Evolutionary conservation across 2,797 vertebrate genomes (phyloP).

Genomic region (Enoplosus armatus): DNA sequence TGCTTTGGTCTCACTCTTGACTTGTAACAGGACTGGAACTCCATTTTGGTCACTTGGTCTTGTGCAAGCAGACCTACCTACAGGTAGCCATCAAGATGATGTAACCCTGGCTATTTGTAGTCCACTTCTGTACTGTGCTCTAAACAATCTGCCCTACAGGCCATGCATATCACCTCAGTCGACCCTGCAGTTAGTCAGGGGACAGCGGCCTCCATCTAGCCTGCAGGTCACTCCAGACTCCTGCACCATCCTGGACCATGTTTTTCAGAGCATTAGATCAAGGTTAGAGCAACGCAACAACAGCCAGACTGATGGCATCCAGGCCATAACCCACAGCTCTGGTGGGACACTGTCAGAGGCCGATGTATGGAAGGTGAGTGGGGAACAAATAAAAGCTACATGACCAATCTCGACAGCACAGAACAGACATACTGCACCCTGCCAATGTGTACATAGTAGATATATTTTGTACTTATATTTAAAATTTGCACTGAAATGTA

Average conservation of each 20-base stretch:
- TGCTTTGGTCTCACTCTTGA: not conserved
- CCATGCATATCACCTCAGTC: not conserved
- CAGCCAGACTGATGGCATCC: slow-evolving; percentile 11
- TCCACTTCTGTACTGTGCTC: not conserved
- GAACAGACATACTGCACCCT: not conserved
- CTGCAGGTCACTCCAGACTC: not conserved
- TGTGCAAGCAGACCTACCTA: not conserved
- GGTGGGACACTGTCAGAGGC: slow-evolving; percentile 4
- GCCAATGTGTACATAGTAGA: not conserved
- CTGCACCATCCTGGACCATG: slow-evolving; percentile 14
- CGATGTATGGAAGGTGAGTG: slow-evolving; percentile 24
- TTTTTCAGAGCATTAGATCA: slow-evolving; percentile 24
- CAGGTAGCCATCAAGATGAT: no score
- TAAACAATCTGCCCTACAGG: slow-evolving; percentile 9
- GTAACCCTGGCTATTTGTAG: not conserved
- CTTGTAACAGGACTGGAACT: no score
- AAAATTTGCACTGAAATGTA: not conserved
- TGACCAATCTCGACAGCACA: no score
- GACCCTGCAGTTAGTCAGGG: not conserved
- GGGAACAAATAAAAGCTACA: not conserved
- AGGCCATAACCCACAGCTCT: not conserved
- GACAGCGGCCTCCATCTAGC: not conserved
- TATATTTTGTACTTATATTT: no score
- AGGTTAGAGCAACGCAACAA: slow-evolving; percentile 11
- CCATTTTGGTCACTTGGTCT: not conserved